Base-by-base conservation (phyloP, 2,888 invertebrate species). In the Orthosia gracilis region DNA sequence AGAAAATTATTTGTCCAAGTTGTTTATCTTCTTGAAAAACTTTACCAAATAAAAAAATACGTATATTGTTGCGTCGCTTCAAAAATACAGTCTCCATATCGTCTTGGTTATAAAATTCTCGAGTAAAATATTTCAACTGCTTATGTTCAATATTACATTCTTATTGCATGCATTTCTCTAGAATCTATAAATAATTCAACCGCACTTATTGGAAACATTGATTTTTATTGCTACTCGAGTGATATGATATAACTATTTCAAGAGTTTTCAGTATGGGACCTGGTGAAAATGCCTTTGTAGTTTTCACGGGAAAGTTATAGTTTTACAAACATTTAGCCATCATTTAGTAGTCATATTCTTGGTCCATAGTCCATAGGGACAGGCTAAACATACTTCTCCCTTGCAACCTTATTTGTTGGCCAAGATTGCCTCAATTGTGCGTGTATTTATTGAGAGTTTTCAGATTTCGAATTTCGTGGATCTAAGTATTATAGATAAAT, bases 91-190 rank as follows among this genome's bases (percentile, higher is more conserved):
- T 64, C 59, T 67, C 61, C 52, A 76, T 71, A 74, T 73, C 69
- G 59, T 50, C 85, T 83, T 75, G 82, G 85, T 83, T 72, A 86
- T 82, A 80, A 77, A 78, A 87, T 87, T 81, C 86, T 87, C 83
- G 55, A 84, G 88, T 87, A 88, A 92, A 92, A 95, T 94, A 94
- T 94, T 92, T 91, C 87, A 92, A 92, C 89, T 89, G 89, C 91
- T 90, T 91, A 90, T 89, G 90, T 91, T 89, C 91, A 91, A 94
- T 95, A 95, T 95, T 93, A 94, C 94, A 95, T 95, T 95, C 94
- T 91, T 90, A 88, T 86, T 91, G 90, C 90, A 89, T 89, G 85
- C 86, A 87, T 89, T 88, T 84, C 70, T 80, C 75, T 73, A 73
- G 85, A n/a, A n/a, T n/a, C n/a, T 86, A 80, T 86, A 85, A 84